These are phyloP conservation scores for Cyanocitta stelleri DNA, from an alignment of 2,113 vertebrate species.

Conservation along the genomic window DNA sequence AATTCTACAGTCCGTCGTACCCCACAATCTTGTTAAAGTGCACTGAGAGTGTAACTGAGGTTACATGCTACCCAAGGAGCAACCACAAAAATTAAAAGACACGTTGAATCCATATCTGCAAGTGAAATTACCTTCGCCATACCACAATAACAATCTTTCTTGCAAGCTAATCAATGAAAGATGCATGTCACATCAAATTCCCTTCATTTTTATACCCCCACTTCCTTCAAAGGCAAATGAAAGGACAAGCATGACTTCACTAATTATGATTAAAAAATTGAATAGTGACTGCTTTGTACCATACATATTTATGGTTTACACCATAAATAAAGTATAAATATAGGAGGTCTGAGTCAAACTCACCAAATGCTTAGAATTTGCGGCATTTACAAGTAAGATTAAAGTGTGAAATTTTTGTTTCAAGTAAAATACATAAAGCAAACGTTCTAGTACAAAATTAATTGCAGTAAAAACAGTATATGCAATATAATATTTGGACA, in stretches of 20 bases:
- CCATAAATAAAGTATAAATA: background rate
- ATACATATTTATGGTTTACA: background rate
- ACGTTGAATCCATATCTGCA: background rate
- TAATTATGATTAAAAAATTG: background rate
- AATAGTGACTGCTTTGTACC: background rate
- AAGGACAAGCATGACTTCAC: background rate
- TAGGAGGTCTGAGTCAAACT: background rate
- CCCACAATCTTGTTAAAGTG: background rate
- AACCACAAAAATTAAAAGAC: background rate
- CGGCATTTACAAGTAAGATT: background rate
- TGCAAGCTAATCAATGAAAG: background rate
- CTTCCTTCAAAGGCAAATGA: background rate
- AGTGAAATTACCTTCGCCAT: background rate
- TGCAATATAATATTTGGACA: background rate
- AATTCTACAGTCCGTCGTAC: background rate
- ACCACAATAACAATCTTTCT: background rate
- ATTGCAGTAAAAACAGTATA: background rate
- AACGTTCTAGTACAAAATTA: background rate
- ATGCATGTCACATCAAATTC: background rate
- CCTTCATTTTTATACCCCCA: background rate
- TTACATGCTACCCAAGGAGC: background rate
- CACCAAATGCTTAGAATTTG: background rate
- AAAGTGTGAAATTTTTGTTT: accelerated
- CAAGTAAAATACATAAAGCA: background rate
- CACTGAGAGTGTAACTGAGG: background rate